These are phyloP conservation scores for Orussus abietinus DNA, from an alignment of 1,140 invertebrate species.

Conservation along the genomic window DNA sequence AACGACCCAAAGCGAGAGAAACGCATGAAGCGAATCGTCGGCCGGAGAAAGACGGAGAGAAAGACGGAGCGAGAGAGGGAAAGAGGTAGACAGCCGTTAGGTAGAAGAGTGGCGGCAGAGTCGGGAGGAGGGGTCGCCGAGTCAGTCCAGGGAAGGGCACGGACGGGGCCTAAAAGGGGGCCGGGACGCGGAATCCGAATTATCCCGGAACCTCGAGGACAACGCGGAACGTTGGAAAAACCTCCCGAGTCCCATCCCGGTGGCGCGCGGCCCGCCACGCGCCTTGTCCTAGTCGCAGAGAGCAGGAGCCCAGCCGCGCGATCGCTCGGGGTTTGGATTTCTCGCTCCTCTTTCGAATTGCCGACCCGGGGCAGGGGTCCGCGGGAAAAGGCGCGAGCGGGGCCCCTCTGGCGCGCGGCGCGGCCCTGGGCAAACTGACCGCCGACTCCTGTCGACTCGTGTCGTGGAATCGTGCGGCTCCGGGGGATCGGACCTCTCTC, in stretches of 20 bases:
- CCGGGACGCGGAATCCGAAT: conserved; percentile 14
- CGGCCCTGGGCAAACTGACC: conserved; percentile 15
- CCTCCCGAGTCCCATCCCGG: too few relatives aligned
- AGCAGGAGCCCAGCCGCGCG: conserved; percentile 16
- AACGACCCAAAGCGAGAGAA: conserved; percentile 8
- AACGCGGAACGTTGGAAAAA: too few relatives aligned
- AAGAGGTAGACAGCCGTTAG: background rate
- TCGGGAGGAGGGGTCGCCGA: too few relatives aligned
- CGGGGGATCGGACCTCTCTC: conserved; percentile 6
- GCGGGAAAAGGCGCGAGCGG: conserved; percentile 9
- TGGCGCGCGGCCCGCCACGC: too few relatives aligned
- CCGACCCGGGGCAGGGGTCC: too few relatives aligned
- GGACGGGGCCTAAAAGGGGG: conserved; percentile 2
- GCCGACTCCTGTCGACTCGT: too few relatives aligned
- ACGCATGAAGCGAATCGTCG: conserved; percentile 11
- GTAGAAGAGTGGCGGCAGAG: background rate
- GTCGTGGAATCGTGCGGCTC: conserved; percentile 1
- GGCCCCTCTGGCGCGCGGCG: conserved; percentile 5
- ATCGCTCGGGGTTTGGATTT: too few relatives aligned
- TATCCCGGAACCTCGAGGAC: too few relatives aligned
- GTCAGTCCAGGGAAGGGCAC: too few relatives aligned
- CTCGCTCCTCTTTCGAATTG: too few relatives aligned
- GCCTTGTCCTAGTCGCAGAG: conserved; percentile 7
- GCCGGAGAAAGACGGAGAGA: conserved; percentile 13
- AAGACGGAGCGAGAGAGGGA: conserved; percentile 2